Evolutionary conservation across 2,888 invertebrate species (phyloP), one percentile per base, ranked within the genome.

Genomic region (Asteroscopus sphinx): DNA sequence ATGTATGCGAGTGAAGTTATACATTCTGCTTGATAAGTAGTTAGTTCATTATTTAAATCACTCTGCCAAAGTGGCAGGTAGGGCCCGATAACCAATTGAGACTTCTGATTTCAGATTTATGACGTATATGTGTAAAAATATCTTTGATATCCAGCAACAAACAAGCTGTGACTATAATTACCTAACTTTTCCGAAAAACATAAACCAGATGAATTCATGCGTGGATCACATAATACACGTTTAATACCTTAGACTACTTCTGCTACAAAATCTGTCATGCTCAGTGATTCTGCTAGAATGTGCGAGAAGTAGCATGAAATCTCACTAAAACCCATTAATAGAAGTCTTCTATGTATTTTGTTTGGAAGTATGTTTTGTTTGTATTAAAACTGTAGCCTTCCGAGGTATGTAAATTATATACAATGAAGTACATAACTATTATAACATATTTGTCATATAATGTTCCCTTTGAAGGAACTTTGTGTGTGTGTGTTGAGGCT

Each of bases 61-160:
- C 21, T 32, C 42, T 41, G 41, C 37, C 32, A 3, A 28, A 9
- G 15, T 17, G 52, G 55, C 48, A 28, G 53, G 36, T 76, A 77
- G 70, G 67, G 73, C 16, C 39, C 45, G 37, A 59, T 75, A 73
- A 75, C 68, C 62, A 12, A 28, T 46, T 51, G 40, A 48, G 58
- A 58, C 55, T 68, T 76, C 41, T 76, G 52, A 64, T 76, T 75
- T 76, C 74, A 75, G 66, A 70, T 68, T 30, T 12, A 45, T 30
- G 44, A 15, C 37, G 11, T 21, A 35, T 44, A 17, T 46, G 13
- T 45, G n/a, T 36, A 48, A 21, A 36, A 12, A 8, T 2, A 35
- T 32, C 6, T 42, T 35, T 25, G 5, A 30, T 47, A 52, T 52
- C 53, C 30, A 69, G 45, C 30, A 0, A 62, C 13, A 41, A 25